Evolutionary conservation across 2,113 vertebrate species (phyloP), one percentile per base, ranked within the genome.

Genomic region (Petrocephalus microphthalmus): DNA sequence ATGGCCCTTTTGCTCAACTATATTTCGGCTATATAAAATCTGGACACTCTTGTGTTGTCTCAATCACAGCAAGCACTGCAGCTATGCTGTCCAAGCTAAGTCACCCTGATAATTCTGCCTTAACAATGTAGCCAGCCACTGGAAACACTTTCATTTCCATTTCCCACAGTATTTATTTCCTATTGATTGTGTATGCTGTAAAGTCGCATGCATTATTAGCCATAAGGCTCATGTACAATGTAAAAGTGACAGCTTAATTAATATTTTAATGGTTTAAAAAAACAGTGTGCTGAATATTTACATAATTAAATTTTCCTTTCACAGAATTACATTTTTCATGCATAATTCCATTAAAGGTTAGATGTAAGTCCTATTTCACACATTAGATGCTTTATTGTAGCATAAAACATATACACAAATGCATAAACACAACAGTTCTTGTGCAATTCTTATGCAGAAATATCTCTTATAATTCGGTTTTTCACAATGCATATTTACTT

Each of bases 241-340:
- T 42, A 78, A 78, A 5, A 78, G n/a, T 78, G 71, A 78, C 71
- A 67, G 25, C n/a, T 67, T 67, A 67, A 67, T 67, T 78, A 78
- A 78, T 78, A 78, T 78, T 78, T 78, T 42, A 13, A 42, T 78
- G 71, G 71, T 42, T 42, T 42, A 17, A 78, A 19, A 78, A 78
- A 78, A 78, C 71, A 74, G 17, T 78, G 71, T 78, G 71, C 71
- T 78, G 71, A 78, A 42, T 37, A 78, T 78, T 78, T 42, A 37
- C 71, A 67, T 67, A 67, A 67, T 67, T 67, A n/a, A 67, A 67
- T 67, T 67, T 67, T 13, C n/a, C 8, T 67, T 67, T 67, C 60
- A 67, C 60, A 67, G 60, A 67, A 67, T 67, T 67, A 29, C 11
- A 78, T 78, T 78, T 78, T 78, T 78, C 33, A 78, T 78, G 71